Evolutionary conservation across 2,797 vertebrate species (phyloP).

Genomic region (Enteromius fasciolatus): DNA sequence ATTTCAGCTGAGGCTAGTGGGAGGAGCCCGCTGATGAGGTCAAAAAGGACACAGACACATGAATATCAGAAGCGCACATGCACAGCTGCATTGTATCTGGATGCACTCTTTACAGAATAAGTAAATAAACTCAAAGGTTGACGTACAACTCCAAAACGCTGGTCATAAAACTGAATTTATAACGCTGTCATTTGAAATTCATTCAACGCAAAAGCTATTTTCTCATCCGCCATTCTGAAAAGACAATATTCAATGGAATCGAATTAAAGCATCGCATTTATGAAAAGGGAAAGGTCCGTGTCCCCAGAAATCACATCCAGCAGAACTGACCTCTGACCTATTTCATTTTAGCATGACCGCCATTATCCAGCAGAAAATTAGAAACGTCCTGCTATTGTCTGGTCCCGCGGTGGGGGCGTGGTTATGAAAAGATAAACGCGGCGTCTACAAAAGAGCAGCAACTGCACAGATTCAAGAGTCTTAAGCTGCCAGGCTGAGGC

Average conservation of each 20-base stretch:
- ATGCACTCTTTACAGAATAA: conserved; percentile 37
- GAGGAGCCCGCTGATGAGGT: conserved; percentile 53
- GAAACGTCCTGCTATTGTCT: conserved; percentile 83
- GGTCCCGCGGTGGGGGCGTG: conserved; percentile 67
- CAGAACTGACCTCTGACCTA: conserved; percentile 83
- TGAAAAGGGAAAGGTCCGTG: conserved; percentile 39
- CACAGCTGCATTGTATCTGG: conserved; percentile 26
- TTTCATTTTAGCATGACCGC: conserved; percentile 82
- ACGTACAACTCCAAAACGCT: conserved; percentile 14
- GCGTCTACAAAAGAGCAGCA: conserved; percentile 72
- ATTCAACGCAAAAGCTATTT: conserved; percentile 48
- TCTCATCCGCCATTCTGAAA: conserved; percentile 24
- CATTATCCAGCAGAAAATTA: conserved; percentile 86
- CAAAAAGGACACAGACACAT: conserved; percentile 53
- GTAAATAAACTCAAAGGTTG: conserved; percentile 30
- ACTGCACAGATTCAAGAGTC: conserved; percentile 57
- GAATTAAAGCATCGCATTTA: conserved; percentile 53
- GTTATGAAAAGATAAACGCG: conserved; percentile 80
- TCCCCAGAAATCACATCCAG: conserved; percentile 77
- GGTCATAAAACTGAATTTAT: conserved; percentile 38
- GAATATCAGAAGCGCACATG: conserved; percentile 40
- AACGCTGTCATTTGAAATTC: conserved; percentile 48
- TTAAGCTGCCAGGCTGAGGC: conserved; percentile 57
- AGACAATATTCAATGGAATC: conserved; percentile 49
- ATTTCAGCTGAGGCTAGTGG: conserved; percentile 60